Percentiles rank a stretch among this genome's conserved stretches.
These are phyloP conservation scores for Acheta domesticus DNA, from an alignment of 2,888 invertebrate species.

Conservation along the genomic window DNA sequence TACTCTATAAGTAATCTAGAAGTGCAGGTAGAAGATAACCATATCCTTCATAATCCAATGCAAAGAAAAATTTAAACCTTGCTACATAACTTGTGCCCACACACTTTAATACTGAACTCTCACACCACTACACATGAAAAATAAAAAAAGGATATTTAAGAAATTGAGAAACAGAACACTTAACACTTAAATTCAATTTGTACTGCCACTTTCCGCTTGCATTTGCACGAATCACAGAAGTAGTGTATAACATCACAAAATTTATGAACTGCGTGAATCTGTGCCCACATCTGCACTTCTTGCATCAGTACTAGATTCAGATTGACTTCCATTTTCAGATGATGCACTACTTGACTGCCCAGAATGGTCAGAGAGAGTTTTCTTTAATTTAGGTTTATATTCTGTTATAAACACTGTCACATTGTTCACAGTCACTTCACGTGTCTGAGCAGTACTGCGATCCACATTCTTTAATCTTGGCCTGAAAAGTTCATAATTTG, in stretches of 20 bases:
- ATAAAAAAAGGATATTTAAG: too few relatives aligned
- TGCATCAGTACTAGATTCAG: conserved; percentile 52
- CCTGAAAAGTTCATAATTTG: conserved; percentile 40
- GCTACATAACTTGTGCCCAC: too few relatives aligned
- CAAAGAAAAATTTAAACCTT: too few relatives aligned
- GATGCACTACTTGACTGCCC: conserved; percentile 51
- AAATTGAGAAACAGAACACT: too few relatives aligned
- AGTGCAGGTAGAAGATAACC: not conserved
- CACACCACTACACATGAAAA: too few relatives aligned
- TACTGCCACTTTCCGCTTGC: too few relatives aligned
- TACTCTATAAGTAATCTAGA: not conserved
- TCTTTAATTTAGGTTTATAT: conserved; percentile 72
- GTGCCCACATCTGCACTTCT: conserved; percentile 50
- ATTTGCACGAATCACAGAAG: too few relatives aligned
- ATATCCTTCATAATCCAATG: not conserved
- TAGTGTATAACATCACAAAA: not conserved
- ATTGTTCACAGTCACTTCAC: conserved; percentile 94
- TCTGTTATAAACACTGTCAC: conserved; percentile 97
- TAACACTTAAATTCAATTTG: too few relatives aligned
- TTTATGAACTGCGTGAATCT: conserved; percentile 41
- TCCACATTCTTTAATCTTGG: conserved; percentile 90
- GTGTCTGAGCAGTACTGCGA: conserved; percentile 84
- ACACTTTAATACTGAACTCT: not conserved
- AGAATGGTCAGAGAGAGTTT: conserved; percentile 45
- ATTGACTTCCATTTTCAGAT: conserved; percentile 52